A percentile compares a stretch with the other conserved stretches of the same genome.
These are phyloP conservation scores for Hemicentrotus pulcherrimus DNA, from an alignment of 35 echinoderm and acorn worm genomes.

Conservation along the genomic window DNA sequence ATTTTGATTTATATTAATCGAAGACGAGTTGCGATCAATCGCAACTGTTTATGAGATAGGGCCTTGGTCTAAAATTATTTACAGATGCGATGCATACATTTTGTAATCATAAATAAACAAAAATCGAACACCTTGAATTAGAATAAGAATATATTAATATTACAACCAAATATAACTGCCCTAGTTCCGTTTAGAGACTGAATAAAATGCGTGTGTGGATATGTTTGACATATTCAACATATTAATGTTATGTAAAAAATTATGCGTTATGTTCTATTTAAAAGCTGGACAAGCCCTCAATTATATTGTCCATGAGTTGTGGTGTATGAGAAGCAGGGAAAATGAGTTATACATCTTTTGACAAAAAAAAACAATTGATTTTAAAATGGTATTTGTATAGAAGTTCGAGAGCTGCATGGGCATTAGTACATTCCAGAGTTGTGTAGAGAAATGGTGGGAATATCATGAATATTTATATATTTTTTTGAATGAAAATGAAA, in stretches of 20 bases:
- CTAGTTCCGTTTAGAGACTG: background rate
- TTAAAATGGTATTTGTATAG: background rate
- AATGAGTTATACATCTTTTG: background rate
- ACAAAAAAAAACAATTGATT: background rate
- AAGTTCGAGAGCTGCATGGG: background rate
- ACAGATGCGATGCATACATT: too few relatives aligned
- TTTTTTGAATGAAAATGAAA: background rate
- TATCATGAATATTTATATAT: background rate
- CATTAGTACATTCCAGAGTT: background rate
- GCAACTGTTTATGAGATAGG: too few relatives aligned
- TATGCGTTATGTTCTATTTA: background rate
- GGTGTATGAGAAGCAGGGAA: background rate
- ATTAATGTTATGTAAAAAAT: background rate
- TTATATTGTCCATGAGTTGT: background rate
- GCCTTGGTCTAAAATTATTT: too few relatives aligned
- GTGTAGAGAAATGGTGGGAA: background rate
- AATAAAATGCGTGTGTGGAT: background rate
- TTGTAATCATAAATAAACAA: too few relatives aligned
- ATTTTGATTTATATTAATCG: too few relatives aligned
- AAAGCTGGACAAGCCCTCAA: background rate
- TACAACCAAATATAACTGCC: background rate
- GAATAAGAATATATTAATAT: background rate
- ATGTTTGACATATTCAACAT: background rate
- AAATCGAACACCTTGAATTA: background rate
- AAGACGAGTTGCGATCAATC: too few relatives aligned